phyloP scores from a whole-genome alignment of 2,113 vertebrate species.

The Myotis davidii region DNA sequence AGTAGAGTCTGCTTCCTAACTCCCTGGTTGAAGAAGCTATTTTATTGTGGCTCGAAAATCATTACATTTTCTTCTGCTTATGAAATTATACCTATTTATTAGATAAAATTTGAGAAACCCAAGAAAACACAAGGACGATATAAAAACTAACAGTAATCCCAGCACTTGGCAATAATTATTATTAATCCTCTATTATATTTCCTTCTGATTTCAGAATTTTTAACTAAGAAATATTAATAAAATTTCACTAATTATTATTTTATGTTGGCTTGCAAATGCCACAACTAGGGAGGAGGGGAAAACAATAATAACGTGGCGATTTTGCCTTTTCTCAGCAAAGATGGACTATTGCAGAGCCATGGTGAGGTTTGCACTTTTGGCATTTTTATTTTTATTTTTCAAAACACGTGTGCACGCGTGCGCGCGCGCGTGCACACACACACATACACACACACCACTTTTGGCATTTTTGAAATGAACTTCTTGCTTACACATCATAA shows the following conservation, averaged over 20 bases:
- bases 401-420: no score
- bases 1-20: background rate
- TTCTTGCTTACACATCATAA: background rate
- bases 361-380: background rate
- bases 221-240: background rate
- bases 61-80: background rate
- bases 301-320: background rate
- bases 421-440: no score
- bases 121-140: background rate
- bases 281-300: background rate
- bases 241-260: background rate
- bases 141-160: background rate
- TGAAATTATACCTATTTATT: background rate
- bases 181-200: background rate
- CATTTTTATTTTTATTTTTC: no score
- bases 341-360: background rate
- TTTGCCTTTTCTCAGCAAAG: background rate
- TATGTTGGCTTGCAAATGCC: background rate
- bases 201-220: background rate
- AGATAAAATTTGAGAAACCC: slow-evolving; percentile 2
- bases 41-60: background rate
- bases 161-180: background rate
- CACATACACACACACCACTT: background rate
- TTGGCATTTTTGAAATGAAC: slow-evolving; percentile 23
- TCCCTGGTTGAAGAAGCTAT: background rate